Conservation (phyloP, 2,113 vertebrate species). For the Cathartes aura region DNA sequence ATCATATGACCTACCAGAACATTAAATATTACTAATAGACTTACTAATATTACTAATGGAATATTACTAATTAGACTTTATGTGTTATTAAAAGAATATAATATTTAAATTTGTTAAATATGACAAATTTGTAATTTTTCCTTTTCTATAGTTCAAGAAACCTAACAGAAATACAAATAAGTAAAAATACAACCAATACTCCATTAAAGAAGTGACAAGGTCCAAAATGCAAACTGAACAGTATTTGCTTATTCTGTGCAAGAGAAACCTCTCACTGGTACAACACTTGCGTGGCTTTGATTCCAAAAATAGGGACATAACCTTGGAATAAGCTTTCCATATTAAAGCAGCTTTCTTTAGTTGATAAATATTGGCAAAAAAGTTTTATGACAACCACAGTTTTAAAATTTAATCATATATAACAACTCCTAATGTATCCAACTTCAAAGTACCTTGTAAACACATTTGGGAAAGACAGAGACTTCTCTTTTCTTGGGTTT, state of each 20-base stretch:
- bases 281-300: neutral
- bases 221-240: neutral
- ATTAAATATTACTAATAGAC: neutral
- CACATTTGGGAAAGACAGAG: neutral
- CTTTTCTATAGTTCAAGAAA: neutral
- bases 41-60: neutral
- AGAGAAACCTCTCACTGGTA: neutral
- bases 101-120: neutral
- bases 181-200: neutral
- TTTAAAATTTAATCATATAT: neutral
- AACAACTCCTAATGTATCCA: neutral
- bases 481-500: neutral
- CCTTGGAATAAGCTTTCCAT: neutral
- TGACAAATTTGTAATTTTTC: neutral
- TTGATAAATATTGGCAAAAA: neutral
- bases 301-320: neutral
- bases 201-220: neutral
- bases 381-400: neutral
- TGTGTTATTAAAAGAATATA: neutral
- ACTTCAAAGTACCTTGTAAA: neutral
- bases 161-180: neutral
- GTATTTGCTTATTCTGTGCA: neutral
- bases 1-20: neutral
- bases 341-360: neutral
- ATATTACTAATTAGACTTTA: neutral